These are phyloP conservation scores for Prosapia bicincta DNA, from an alignment of 2,888 invertebrate genomes.

Conservation along the genomic window DNA sequence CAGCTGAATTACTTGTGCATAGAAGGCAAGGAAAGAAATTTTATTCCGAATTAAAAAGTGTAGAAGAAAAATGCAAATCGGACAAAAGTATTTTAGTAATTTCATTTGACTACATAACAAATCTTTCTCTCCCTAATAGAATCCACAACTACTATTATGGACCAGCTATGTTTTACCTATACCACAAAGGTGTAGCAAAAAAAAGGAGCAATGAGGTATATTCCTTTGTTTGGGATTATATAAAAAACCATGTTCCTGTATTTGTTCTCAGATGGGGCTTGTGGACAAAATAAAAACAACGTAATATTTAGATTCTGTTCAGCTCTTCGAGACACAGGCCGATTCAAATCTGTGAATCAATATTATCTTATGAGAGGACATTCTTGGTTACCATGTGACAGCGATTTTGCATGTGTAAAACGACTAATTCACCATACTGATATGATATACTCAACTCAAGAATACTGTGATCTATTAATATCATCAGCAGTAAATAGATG, in stretches of 20 bases:
- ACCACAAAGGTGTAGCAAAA: constrained; percentile 16
- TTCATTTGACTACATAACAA: constrained; percentile 12
- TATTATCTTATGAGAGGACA: constrained; percentile 10
- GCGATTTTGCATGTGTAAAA: too few species aligned
- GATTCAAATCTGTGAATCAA: constrained; percentile 13
- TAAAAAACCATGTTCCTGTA: background rate
- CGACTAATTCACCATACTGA: too few species aligned
- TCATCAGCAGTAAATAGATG: too few species aligned
- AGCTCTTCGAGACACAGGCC: background rate
- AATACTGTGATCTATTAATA: too few species aligned
- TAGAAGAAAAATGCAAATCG: background rate
- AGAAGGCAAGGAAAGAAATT: background rate
- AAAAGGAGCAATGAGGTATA: constrained; percentile 13
- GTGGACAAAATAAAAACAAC: constrained; percentile 23
- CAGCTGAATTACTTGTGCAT: constrained; percentile 9
- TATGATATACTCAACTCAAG: too few species aligned
- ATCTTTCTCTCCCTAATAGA: background rate
- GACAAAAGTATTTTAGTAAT: background rate
- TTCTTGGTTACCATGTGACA: too few species aligned
- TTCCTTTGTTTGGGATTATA: background rate
- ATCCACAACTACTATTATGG: background rate
- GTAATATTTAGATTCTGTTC: constrained; percentile 9
- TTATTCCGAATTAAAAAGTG: background rate
- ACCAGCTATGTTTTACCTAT: background rate
- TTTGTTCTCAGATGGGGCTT: constrained; percentile 12